phyloP scores from a whole-genome alignment of 2,888 invertebrate species.

The Globia sparganii region DNA sequence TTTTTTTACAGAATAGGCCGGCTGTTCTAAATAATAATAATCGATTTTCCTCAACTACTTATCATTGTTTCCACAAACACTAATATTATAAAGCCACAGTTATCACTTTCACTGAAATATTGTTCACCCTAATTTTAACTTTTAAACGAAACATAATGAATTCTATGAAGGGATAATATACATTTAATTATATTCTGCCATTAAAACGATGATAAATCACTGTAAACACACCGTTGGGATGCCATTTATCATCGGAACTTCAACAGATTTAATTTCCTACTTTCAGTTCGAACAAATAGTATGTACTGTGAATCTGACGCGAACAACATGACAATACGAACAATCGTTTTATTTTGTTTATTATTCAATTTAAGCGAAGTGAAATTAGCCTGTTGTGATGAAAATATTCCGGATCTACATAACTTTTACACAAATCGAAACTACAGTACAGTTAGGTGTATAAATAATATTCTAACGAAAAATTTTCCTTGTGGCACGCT shows the following conservation, averaged over 20 bases:
- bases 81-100: constrained; percentile 13
- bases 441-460: constrained; percentile 59
- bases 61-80: not conserved
- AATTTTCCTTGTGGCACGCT: constrained; percentile 68
- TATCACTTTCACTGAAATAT: constrained; percentile 7
- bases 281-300: constrained; percentile 38
- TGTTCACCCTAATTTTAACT: constrained; percentile 8
- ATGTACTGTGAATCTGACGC: constrained; percentile 10
- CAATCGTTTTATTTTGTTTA: constrained; percentile 30
- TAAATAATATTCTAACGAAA: constrained; percentile 66
- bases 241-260: constrained; percentile 55
- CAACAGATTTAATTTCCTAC: constrained; percentile 47
- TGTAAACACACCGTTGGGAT: constrained; percentile 48
- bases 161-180: constrained; percentile 39
- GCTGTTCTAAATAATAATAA: not conserved
- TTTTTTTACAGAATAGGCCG: not conserved
- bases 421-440: constrained; percentile 14
- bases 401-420: constrained; percentile 22
- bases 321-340: constrained; percentile 22
- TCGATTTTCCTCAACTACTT: not conserved
- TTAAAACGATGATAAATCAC: constrained; percentile 55
- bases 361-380: constrained; percentile 19
- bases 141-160: constrained; percentile 26
- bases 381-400: constrained; percentile 16
- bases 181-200: constrained; percentile 55